Evolutionary conservation across 1,140 invertebrate species (phyloP).

Genomic region (Globodera ellingtonae): DNA sequence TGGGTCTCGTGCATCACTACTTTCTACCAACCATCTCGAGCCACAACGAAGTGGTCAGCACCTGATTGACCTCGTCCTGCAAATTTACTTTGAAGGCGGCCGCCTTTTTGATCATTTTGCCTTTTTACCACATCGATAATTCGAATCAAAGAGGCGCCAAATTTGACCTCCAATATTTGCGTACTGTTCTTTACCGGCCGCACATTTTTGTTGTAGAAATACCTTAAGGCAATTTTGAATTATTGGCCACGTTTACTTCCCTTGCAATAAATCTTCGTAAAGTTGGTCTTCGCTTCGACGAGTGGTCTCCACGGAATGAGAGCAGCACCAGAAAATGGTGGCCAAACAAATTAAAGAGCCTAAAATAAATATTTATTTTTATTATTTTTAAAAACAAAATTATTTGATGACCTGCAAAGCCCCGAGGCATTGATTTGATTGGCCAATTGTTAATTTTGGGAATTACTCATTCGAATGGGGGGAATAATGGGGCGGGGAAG

Average conservation of each 20-base stretch:
- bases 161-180: slow-evolving; percentile 86
- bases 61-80: slow-evolving; percentile 92
- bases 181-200: slow-evolving; percentile 89
- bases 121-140: slow-evolving; percentile 69
- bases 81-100: slow-evolving; percentile 21
- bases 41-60: slow-evolving; percentile 92
- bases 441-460: background rate
- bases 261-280: slow-evolving; percentile 76
- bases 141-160: slow-evolving; percentile 73
- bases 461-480: background rate
- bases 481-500: too few relatives aligned
- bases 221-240: slow-evolving; percentile 64
- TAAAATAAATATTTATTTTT: background rate
- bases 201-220: slow-evolving; percentile 93
- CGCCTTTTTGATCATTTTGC: slow-evolving; percentile 8
- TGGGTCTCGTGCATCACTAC: too few relatives aligned
- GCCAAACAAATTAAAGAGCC: background rate
- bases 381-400: background rate
- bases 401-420: background rate
- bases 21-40: slow-evolving; percentile 79
- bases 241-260: background rate
- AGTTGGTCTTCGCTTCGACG: slow-evolving; percentile 59
- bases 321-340: background rate
- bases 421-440: too few relatives aligned
- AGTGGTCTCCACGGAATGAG: background rate